Base-by-base conservation (phyloP, 30 jellyfish, hydroid and myxozoan genomes). In the Chironex yamaguchii region DNA sequence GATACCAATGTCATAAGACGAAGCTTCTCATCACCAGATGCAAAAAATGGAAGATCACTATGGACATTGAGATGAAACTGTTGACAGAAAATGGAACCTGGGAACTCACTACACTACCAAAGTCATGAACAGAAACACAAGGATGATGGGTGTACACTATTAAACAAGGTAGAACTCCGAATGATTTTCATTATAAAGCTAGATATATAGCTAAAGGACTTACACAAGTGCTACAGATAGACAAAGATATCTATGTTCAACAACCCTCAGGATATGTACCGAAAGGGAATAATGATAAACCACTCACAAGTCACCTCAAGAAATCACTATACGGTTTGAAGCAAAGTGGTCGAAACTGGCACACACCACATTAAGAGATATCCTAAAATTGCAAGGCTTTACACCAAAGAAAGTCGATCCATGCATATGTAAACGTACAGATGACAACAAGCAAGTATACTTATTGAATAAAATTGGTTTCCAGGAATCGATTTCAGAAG, bases 61-160 rank as follows among this genome's bases (percentile, higher is more conserved):
- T 75, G 88, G 88, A 75, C 23, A 28, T 21, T 3, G 88, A 75
- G 35, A 75, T 75, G 4, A 52, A 75, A 21, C 50, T 77, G 14
- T 66, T 75, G 14, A 75, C 0, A 22, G 77, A 75, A 17, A 75
- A 75, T 22, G n/a, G 52, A 2, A 75, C 88, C 6, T 75, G 88
- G 52, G 32, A 49, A 58, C 28, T 75, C 17, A 75, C 62, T 2
- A 63, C 62, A 22, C 52, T 75, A 29, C 88, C 80, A 1, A 66
- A 75, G 31, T 14, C 48, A 3, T 4, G 49, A 49, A 36, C 34
- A 32, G 9, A n/a, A 28, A 26, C 58, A 50, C 25, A 75, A 29
- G 88, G 88, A 75, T 30, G 88, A 17, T 52, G 88, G 82, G 88
- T 75, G 2, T 75, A 75, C 30, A 52, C 88, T 3, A n/a, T 75